Percentiles rank a stretch among this genome's conserved stretches.
These are phyloP conservation scores for Temnopleurus reevesii DNA, from an alignment of 53 echinoderm and acorn worm species.

Conservation along the genomic window DNA sequence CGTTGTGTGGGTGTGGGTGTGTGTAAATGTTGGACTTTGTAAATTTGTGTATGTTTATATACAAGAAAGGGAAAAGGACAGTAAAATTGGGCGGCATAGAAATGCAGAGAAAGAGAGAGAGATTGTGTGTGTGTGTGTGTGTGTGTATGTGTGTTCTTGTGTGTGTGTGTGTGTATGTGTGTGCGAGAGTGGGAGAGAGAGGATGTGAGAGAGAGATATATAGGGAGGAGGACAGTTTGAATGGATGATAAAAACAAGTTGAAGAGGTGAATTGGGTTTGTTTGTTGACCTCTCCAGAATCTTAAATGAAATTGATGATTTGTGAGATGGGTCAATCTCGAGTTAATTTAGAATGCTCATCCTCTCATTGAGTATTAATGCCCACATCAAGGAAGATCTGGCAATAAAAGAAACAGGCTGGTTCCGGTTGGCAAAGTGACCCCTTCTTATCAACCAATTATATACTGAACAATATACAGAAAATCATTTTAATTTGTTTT, in stretches of 20 bases:
- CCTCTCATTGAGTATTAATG: not conserved
- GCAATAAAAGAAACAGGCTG: not conserved
- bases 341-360: not conserved
- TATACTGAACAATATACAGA: no score
- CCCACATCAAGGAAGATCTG: not conserved
- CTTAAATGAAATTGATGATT: not conserved
- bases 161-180: no score
- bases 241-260: not conserved
- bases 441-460: not conserved
- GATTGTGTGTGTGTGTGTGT: no score
- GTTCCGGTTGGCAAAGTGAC: not conserved
- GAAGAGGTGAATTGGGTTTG: not conserved
- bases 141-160: no score
- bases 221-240: not conserved
- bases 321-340: conserved; percentile 1
- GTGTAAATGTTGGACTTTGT: no score
- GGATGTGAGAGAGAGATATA: conserved; percentile 4
- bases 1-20: no score
- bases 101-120: conserved; percentile 11
- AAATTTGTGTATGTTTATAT: no score
- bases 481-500: no score
- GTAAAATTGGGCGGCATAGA: not conserved
- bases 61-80: not conserved
- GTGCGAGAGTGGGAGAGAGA: conserved; percentile 3
- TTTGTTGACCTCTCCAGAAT: not conserved